Evolutionary conservation across 2,113 vertebrate genomes (phyloP).

Genomic region (Anarhynchus alexandrinus): DNA sequence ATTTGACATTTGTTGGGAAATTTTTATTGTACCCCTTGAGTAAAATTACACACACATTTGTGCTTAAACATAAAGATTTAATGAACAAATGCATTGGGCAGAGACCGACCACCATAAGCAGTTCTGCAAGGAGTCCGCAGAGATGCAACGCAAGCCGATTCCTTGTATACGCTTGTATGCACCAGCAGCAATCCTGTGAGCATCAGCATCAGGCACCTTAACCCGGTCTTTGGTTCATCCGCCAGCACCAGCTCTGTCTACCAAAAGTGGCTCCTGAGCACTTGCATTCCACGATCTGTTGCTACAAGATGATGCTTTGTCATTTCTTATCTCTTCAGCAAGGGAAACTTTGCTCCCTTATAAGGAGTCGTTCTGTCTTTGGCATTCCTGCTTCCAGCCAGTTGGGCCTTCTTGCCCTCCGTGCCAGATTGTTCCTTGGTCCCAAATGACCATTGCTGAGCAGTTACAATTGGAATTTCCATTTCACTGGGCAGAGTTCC

Average conservation of each 20-base stretch:
- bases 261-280: neutral
- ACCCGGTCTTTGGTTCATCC: neutral
- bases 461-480: neutral
- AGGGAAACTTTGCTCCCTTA: neutral
- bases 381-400: neutral
- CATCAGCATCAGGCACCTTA: neutral
- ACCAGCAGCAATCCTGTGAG: neutral
- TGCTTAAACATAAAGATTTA: neutral
- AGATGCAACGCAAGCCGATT: accelerated
- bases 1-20: neutral
- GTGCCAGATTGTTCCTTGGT: neutral
- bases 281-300: neutral
- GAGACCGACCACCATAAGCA: accelerated
- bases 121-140: neutral
- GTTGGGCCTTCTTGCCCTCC: neutral
- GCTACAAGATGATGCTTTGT: neutral
- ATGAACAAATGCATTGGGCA: neutral
- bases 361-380: neutral
- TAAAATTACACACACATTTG: neutral
- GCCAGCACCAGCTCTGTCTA: neutral
- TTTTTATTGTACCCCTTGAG: neutral
- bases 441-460: neutral
- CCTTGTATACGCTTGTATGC: neutral
- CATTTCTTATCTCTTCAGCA: neutral
- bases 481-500: neutral